These are phyloP conservation scores for Polypterus senegalus DNA, from an alignment of 2,113 vertebrate species.

Conservation along the genomic window DNA sequence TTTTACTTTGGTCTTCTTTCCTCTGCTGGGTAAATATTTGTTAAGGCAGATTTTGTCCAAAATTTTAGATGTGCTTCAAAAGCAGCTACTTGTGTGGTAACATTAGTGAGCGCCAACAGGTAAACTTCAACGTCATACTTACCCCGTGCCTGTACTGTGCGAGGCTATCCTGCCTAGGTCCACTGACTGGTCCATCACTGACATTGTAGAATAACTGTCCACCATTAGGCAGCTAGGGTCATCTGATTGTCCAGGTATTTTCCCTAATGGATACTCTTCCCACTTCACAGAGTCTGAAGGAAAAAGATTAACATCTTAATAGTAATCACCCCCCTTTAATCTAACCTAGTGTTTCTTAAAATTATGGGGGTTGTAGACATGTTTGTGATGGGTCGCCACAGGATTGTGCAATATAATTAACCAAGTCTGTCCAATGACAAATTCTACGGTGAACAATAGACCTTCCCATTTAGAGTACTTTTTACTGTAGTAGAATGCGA, in stretches of 20 bases:
- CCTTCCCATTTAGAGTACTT: too few relatives aligned
- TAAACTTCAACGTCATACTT: conserved; percentile 1
- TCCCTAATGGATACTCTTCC: conserved; percentile 72
- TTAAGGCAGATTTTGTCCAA: too few relatives aligned
- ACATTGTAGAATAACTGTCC: conserved; percentile 69
- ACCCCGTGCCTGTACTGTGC: conserved; percentile 19
- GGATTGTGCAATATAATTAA: too few relatives aligned
- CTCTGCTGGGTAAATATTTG: too few relatives aligned
- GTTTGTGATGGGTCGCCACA: neutral
- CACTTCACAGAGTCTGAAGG: conserved; percentile 60
- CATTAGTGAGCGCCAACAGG: too few relatives aligned
- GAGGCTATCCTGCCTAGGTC: conserved; percentile 34
- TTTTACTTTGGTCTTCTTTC: too few relatives aligned
- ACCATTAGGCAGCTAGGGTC: conserved; percentile 75
- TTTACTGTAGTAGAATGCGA: too few relatives aligned
- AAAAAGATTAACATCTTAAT: neutral
- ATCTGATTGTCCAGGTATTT: conserved; percentile 75
- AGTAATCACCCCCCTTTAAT: too few relatives aligned
- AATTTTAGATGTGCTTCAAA: neutral
- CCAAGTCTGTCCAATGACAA: neutral
- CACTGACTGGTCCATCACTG: conserved; percentile 72
- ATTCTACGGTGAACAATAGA: too few relatives aligned
- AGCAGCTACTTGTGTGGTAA: neutral
- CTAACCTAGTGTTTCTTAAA: too few relatives aligned
- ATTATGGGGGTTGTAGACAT: neutral